Percentiles rank a stretch among this genome's conserved stretches.
phyloP scores from a whole-genome alignment of 2,797 vertebrate species.

The Streptopelia turtur region DNA sequence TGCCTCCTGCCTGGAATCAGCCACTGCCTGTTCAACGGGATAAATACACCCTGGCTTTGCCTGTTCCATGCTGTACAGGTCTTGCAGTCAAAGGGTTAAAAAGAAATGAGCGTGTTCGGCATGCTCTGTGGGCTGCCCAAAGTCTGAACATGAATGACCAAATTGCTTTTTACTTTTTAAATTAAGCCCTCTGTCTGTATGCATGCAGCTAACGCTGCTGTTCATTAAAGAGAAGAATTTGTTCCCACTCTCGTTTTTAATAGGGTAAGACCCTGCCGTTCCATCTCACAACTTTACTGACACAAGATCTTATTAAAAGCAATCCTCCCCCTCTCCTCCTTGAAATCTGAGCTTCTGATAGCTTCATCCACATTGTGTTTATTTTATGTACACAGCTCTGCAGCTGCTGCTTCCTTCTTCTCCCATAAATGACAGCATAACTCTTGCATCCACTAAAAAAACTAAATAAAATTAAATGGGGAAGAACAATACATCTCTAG shows the following conservation, averaged over 20 bases:
- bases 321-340: conserved; percentile 16
- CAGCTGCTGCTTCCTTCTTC: conserved; percentile 41
- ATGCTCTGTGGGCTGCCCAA: background rate
- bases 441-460: conserved; percentile 58
- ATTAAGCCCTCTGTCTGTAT: conserved; percentile 46
- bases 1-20: background rate
- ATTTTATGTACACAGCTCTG: conserved; percentile 1
- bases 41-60: background rate
- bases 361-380: conserved; percentile 24
- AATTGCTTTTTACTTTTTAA: conserved; percentile 70
- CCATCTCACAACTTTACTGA: conserved; percentile 48
- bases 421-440: conserved; percentile 40
- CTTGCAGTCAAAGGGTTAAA: conserved; percentile 30
- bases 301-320: conserved; percentile 49
- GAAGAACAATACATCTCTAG: conserved; percentile 53
- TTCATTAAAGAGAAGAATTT: conserved; percentile 68
- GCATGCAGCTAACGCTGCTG: background rate
- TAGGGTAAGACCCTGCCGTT: conserved; percentile 44
- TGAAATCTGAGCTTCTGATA: conserved; percentile 34
- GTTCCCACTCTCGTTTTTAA: conserved; percentile 62
- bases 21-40: background rate
- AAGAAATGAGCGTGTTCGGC: conserved; percentile 1
- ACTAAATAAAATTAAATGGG: conserved; percentile 61
- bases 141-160: conserved; percentile 63
- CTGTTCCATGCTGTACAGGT: background rate